A percentile compares a stretch with the other conserved stretches of the same genome.
These are phyloP conservation scores for Oreocharis arfaki DNA, from an alignment of 2,113 vertebrate species.

Conservation along the genomic window DNA sequence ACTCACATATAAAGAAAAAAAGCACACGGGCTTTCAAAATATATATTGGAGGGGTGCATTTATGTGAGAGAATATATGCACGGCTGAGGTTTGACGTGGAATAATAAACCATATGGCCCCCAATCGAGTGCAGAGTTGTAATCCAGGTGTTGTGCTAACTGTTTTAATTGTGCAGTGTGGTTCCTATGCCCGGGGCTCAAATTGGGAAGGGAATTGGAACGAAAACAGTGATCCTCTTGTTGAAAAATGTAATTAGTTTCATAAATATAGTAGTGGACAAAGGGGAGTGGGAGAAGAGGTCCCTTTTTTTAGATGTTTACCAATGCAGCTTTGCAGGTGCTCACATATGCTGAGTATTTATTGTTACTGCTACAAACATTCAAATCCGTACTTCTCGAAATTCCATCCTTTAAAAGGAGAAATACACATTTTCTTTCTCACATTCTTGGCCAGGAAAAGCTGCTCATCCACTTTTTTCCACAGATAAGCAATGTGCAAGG, in stretches of 20 bases:
- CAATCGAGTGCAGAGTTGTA: constrained; percentile 1
- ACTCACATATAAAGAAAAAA: background rate
- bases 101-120: constrained; percentile 38
- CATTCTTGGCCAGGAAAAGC: background rate
- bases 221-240: constrained; percentile 52
- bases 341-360: background rate
- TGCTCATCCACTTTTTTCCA: background rate
- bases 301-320: background rate
- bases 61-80: background rate
- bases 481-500: background rate
- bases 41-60: background rate
- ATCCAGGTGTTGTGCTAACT: constrained; percentile 62
- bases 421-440: background rate
- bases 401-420: background rate
- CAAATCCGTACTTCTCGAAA: background rate
- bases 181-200: background rate
- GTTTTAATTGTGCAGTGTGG: constrained; percentile 53
- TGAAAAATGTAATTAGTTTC: constrained; percentile 44
- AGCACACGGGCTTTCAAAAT: background rate
- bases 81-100: background rate
- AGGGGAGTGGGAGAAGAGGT: background rate
- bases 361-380: background rate
- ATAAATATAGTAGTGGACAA: constrained; percentile 35
- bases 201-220: background rate
- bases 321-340: background rate